Percentiles rank a stretch among this genome's conserved stretches.
Conservation (phyloP, 1,140 invertebrate genomes). For the Drosophila funebris region DNA sequence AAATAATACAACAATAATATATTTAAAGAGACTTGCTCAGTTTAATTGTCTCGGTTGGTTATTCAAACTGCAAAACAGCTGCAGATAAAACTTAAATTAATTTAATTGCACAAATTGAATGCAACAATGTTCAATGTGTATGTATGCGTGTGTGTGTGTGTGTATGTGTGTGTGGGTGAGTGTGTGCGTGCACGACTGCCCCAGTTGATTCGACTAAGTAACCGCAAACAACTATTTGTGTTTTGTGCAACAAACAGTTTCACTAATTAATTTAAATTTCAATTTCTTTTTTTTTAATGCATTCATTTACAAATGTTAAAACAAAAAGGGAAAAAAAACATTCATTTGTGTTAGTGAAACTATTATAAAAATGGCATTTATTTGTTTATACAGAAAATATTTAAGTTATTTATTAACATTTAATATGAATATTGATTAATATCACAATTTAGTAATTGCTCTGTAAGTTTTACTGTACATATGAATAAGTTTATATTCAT, state of each 20-base stretch:
- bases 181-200: neutral
- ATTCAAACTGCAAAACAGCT: neutral
- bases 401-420: too few relatives aligned
- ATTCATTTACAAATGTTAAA: neutral
- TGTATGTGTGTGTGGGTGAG: neutral
- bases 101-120: neutral
- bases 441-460: too few relatives aligned
- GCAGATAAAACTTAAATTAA: neutral
- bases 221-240: slow-evolving; percentile 22
- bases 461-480: too few relatives aligned
- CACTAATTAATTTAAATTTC: slow-evolving; percentile 18
- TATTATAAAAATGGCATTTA: too few relatives aligned
- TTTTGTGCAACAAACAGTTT: slow-evolving; percentile 25
- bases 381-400: too few relatives aligned
- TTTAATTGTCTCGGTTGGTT: too few relatives aligned
- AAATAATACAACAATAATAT: neutral
- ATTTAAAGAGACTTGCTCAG: too few relatives aligned
- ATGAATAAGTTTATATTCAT: too few relatives aligned
- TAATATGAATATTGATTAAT: too few relatives aligned
- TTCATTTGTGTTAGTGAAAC: too few relatives aligned
- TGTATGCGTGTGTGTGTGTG: too few relatives aligned
- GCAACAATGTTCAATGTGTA: neutral
- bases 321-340: too few relatives aligned
- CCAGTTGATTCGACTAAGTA: neutral
- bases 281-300: neutral